Base-by-base conservation (phyloP, 2,113 vertebrate species). In the Cardinalis cardinalis region DNA sequence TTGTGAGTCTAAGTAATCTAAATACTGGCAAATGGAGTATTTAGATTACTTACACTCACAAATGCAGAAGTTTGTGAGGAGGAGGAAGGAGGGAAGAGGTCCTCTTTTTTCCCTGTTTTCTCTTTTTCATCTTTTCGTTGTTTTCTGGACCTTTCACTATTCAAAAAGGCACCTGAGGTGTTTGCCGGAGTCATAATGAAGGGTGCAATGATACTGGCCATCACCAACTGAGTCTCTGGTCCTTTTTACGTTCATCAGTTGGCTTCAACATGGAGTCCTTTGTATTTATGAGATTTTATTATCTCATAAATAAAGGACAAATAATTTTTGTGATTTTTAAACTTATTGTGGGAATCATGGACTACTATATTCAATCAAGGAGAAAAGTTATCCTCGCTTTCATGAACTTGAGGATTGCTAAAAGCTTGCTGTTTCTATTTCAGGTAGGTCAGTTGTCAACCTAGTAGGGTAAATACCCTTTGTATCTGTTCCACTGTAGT, bases 41-140 rank as follows among this genome's bases (percentile, higher is more conserved):
- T 41, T 41, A 41, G 40, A 41, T 41, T 41, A 41, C 40, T 41
- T 41, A 16, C 14, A 16, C 40, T 41, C 40, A 41, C 40, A 41
- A 41, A 41, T 41, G 40, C 40, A 41, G 40, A 41, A 41, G 40
- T 41, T 41, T 41, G 14, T 41, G 40, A 41, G 7, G 6, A 38
- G 12, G 52, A 78, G 51, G 4, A n/a, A n/a, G 4, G 5, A 49
- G 9, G 11, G 8, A 10, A 13, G 11, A 32, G 29, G 3, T 8
- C 1, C 4, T 2, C 4, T 10, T 1, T 63, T 58, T 66, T 14
- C 2, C 4, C 1, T 3, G 1, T 34, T 34, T 71, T 48, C 5
- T 5, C 5, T 2, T 36, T 76, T 63, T 20, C 40, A 6, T 48
- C 16, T 56, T 75, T 41, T 48, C 5, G 6, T 6, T 66, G 8